Conservation (phyloP, 2,113 vertebrate genomes). For the Falcunculus frontatus region DNA sequence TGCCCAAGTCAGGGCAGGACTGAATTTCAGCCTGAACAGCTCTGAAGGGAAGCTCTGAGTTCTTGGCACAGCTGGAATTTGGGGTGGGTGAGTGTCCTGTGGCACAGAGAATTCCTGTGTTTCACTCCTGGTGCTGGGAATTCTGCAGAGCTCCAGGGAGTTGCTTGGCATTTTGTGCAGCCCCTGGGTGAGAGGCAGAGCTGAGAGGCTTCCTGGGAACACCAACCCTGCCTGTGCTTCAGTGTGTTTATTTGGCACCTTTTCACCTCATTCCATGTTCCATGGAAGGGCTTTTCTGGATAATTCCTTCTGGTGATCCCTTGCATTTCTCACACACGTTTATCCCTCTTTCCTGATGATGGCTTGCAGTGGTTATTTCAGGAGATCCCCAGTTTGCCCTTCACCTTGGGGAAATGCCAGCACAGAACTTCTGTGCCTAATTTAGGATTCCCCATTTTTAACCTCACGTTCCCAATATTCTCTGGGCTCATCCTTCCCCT, state of each 20-base stretch:
- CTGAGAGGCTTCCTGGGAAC: not conserved
- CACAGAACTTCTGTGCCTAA: not conserved
- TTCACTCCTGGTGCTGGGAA: not conserved
- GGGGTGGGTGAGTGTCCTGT: not conserved
- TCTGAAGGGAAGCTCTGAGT: not conserved
- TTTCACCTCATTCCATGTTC: not conserved
- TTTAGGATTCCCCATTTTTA: not conserved
- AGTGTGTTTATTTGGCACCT: not conserved
- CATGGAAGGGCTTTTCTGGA: not conserved
- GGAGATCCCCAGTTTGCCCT: not conserved
- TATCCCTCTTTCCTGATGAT: not conserved
- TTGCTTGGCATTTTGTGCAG: not conserved
- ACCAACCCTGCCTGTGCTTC: not conserved
- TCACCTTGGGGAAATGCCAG: not conserved
- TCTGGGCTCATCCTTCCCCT: not conserved
- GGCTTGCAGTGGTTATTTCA: not conserved
- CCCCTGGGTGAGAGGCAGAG: not conserved
- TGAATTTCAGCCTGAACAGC: not conserved
- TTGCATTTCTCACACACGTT: not conserved
- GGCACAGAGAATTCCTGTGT: not conserved
- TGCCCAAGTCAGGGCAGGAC: not conserved
- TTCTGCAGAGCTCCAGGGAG: not conserved
- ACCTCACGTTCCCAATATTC: not conserved
- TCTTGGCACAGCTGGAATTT: not conserved
- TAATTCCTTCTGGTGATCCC: not conserved